Base-by-base conservation (phyloP, 2,888 invertebrate species). In the Coelogynopora nodosa region DNA sequence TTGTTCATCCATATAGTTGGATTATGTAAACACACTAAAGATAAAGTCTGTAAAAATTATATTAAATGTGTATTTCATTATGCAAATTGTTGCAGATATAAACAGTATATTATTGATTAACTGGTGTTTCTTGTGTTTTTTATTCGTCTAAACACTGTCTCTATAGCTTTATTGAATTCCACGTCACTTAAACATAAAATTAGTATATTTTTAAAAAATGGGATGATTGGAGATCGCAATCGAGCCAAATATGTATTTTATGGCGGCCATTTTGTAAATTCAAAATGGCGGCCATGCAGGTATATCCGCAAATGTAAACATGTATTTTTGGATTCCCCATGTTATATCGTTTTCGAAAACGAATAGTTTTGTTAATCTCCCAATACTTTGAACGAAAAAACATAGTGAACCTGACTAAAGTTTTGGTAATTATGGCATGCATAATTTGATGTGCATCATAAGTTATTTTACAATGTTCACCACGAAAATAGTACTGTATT, bases 81-180 rank as follows among this genome's bases (percentile, higher is more conserved):
- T 74, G 74, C 23, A 74, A 74, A 74, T 74, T 74, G 18, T 74
- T 74, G 74, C 23, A 74, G 18, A 74, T 74, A 74, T 74, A 74
- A 13, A 74, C 10, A 74, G 23, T 74, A 5, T 13, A 26, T 13
- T 74, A 74, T 74, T 74, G 2, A 5, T 13, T 74, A 74, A 26
- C 23, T 74, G 74, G 5, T 74, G 74, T 23, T 74, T 74, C 74
- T 74, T 74, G 18, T 74, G 74, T 74, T 74, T 74, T 74, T 26
- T 23, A 74, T 5, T 74, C 27, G 18, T 74, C 74, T 74, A 26
- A 74, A 74, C 74, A 74, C 23, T 74, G 23, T 74, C 23, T 74
- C 18, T 74, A 74, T 74, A 74, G 74, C 74, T 74, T 74, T 74
- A 74, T 74, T 74, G 18, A 74, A 74, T 74, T 74, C 10, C 2